Percentiles rank a stretch among this genome's conserved stretches.
Conservation (phyloP, 2,888 invertebrate genomes). For the Aporophyla lueneburgensis region DNA sequence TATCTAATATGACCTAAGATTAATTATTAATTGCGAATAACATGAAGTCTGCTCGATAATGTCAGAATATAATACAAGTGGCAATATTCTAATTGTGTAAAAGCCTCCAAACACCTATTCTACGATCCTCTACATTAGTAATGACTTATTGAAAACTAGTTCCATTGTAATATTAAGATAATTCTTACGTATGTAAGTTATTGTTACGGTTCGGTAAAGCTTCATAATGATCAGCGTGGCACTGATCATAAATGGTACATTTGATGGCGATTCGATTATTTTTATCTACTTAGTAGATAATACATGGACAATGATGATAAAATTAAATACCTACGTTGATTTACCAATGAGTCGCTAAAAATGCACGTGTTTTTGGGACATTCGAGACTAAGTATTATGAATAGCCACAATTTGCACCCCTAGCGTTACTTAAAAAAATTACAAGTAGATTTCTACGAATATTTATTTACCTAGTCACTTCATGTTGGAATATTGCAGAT, state of each 20-base stretch:
- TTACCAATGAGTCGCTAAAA: conserved; percentile 19
- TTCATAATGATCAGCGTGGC: conserved; percentile 74
- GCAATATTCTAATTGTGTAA: conserved; percentile 87
- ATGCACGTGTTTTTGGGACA: conserved; percentile 35
- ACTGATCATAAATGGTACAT: conserved; percentile 62
- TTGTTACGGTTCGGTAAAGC: conserved; percentile 87
- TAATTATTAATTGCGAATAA: conserved; percentile 79
- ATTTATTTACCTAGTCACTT: conserved; percentile 23
- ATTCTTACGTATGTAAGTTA: conserved; percentile 86
- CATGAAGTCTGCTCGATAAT: conserved; percentile 80
- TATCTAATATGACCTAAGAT: conserved; percentile 72
- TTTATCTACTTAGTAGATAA: conserved; percentile 66
- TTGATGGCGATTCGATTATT: conserved; percentile 56
- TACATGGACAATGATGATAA: conserved; percentile 59
- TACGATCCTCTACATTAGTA: conserved; percentile 80
- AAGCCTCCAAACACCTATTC: conserved; percentile 90
- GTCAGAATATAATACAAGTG: conserved; percentile 84
- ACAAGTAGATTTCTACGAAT: conserved; percentile 14
- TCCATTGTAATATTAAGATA: conserved; percentile 70
- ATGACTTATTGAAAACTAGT: conserved; percentile 74
- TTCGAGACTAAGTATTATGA: conserved; percentile 6
- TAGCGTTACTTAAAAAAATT: conserved; percentile 31
- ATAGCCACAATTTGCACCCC: conserved; percentile 24
- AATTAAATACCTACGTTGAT: conserved; percentile 41
- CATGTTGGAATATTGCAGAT: conserved; percentile 23